A percentile compares a stretch with the other conserved stretches of the same genome.
Evolutionary conservation across 2,888 invertebrate genomes (phyloP).

Genomic region (Philereme vetulata): DNA sequence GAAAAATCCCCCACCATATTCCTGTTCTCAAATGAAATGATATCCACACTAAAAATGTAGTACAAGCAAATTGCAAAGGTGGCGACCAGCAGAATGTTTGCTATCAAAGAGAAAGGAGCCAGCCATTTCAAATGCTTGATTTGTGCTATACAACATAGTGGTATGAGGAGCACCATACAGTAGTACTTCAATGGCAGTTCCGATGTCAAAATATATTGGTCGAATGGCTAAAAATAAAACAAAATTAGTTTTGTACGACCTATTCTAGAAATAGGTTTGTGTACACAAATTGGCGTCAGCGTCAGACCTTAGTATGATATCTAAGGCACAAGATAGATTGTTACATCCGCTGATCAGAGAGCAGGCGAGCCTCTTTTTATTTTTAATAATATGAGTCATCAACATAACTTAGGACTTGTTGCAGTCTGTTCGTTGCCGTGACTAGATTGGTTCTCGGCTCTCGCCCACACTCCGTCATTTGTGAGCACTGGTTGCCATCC

Average conservation of each 20-base stretch:
- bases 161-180: constrained; percentile 65
- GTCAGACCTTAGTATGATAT: too few species aligned
- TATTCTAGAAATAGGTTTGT: too few species aligned
- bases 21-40: constrained; percentile 72
- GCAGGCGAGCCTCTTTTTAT: too few species aligned
- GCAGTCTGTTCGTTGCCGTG: too few species aligned
- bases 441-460: too few species aligned
- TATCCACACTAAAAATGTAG: constrained; percentile 86
- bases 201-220: constrained; percentile 59
- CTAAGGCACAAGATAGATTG: too few species aligned
- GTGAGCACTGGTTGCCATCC: too few species aligned
- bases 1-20: constrained; percentile 78
- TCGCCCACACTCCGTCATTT: too few species aligned
- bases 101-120: constrained; percentile 94
- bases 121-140: constrained; percentile 91
- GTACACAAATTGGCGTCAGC: too few species aligned
- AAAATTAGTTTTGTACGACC: not conserved
- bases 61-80: constrained; percentile 92
- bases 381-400: too few species aligned
- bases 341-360: too few species aligned
- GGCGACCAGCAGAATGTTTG: constrained; percentile 90
- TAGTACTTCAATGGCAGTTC: constrained; percentile 68
- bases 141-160: constrained; percentile 70
- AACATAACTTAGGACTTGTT: too few species aligned
- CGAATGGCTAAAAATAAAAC: constrained; percentile 64